These are phyloP conservation scores for Gymnothorax reevesii DNA, from an alignment of 2,797 vertebrate species.

Conservation along the genomic window DNA sequence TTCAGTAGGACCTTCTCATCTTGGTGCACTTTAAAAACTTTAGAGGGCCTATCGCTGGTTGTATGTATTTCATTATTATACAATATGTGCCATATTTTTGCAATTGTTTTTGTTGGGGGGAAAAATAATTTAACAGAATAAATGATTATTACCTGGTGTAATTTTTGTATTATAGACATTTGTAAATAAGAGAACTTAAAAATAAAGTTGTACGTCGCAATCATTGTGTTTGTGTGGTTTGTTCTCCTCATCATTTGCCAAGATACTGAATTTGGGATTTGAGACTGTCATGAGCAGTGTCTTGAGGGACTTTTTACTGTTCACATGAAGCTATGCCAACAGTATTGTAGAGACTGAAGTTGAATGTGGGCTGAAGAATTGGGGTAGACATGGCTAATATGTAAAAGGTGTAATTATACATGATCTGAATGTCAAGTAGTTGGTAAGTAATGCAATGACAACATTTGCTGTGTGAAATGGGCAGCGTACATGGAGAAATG, in stretches of 20 bases:
- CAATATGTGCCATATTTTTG: conserved; percentile 26
- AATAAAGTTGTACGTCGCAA: conserved; percentile 62
- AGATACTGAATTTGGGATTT: background rate
- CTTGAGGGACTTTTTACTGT: background rate
- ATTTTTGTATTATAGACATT: conserved; percentile 53
- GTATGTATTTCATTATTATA: conserved; percentile 38
- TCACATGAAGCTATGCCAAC: background rate
- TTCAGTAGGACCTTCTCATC: conserved; percentile 52
- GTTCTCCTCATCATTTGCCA: background rate
- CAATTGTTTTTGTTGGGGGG: conserved; percentile 54
- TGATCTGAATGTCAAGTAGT: background rate
- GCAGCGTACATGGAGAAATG: background rate
- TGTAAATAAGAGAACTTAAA: conserved; percentile 65
- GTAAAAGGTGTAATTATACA: background rate
- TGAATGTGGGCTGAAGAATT: background rate
- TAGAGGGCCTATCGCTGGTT: conserved; percentile 53
- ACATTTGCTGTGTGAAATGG: background rate
- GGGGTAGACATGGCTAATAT: background rate
- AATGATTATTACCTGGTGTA: conserved; percentile 59
- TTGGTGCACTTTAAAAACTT: conserved; percentile 77
- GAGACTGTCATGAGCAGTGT: background rate
- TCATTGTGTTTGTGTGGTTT: background rate
- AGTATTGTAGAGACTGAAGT: background rate
- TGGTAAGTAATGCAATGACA: background rate
- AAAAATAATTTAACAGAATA: conserved; percentile 65